These are phyloP conservation scores for Salvelinus namaycush DNA, from an alignment of 2,113 vertebrate species.

Conservation along the genomic window DNA sequence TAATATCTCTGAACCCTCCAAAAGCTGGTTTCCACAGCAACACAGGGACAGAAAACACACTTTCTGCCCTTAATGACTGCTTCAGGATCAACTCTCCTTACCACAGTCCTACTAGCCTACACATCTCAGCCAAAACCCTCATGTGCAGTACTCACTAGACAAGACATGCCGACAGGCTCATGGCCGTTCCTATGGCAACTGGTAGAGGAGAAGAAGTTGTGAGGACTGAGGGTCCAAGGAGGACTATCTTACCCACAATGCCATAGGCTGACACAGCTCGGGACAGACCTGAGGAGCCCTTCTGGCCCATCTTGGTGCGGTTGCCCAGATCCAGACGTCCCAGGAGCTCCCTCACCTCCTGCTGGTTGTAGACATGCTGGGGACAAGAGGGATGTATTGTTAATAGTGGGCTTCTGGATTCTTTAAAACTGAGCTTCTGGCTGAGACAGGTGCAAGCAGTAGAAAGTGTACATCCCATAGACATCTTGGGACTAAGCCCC, in stretches of 20 bases:
- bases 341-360: conserved; percentile 90
- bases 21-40: no score
- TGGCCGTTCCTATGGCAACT: not conserved
- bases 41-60: no score
- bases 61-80: no score
- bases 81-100: no score
- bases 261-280: conserved; percentile 88
- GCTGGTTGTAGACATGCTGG: conserved; percentile 92
- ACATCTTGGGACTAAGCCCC: no score
- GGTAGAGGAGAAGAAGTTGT: not conserved
- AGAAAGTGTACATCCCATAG: no score
- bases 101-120: no score
- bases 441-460: no score
- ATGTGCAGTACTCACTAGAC: not conserved
- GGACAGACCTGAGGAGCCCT: conserved; percentile 89
- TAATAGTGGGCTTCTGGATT: not conserved
- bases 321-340: conserved; percentile 93
- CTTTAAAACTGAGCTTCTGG: no score
- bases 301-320: conserved; percentile 91
- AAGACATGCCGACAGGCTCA: not conserved
- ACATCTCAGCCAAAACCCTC: not conserved
- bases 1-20: no score
- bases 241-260: conserved; percentile 85
- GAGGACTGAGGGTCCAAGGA: not conserved
- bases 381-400: not conserved